Percentiles rank a stretch among this genome's conserved stretches.
Conservation (phyloP, 1,140 invertebrate genomes). For the Neotoxoptera formosana region DNA sequence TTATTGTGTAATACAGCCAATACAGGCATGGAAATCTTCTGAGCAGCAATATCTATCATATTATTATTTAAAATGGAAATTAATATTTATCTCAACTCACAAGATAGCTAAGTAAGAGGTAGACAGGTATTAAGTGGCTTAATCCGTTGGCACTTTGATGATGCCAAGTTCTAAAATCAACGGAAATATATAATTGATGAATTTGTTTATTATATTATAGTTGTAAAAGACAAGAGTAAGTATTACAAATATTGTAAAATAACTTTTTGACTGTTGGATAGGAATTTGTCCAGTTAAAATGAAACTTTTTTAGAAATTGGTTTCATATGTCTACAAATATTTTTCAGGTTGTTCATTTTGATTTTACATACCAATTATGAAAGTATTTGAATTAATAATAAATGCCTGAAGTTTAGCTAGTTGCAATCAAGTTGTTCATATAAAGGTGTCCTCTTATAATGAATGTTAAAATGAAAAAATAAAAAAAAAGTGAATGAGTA, state of each 20-base stretch:
- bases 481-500: not conserved
- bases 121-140: conserved; percentile 80
- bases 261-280: conserved; percentile 59
- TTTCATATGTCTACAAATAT: conserved; percentile 59
- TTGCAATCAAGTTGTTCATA: not conserved
- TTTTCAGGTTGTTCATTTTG: conserved; percentile 40
- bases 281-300: conserved; percentile 27
- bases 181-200: conserved; percentile 48
- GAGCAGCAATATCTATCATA: conserved; percentile 77
- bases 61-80: conserved; percentile 74
- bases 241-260: not conserved
- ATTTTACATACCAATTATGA: not conserved
- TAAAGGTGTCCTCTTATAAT: not conserved
- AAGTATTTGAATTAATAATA: not conserved
- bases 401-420: not conserved
- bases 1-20: conserved; percentile 72
- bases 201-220: not conserved
- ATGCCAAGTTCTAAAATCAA: conserved; percentile 61
- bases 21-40: conserved; percentile 80
- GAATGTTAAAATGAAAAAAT: not conserved
- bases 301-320: conserved; percentile 56
- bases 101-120: conserved; percentile 76
- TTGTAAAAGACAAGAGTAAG: not conserved
- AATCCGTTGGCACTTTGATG: conserved; percentile 67
- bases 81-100: conserved; percentile 87